These are phyloP conservation scores for Hyppa rectilinea DNA, from an alignment of 2,888 invertebrate genomes.

Conservation along the genomic window DNA sequence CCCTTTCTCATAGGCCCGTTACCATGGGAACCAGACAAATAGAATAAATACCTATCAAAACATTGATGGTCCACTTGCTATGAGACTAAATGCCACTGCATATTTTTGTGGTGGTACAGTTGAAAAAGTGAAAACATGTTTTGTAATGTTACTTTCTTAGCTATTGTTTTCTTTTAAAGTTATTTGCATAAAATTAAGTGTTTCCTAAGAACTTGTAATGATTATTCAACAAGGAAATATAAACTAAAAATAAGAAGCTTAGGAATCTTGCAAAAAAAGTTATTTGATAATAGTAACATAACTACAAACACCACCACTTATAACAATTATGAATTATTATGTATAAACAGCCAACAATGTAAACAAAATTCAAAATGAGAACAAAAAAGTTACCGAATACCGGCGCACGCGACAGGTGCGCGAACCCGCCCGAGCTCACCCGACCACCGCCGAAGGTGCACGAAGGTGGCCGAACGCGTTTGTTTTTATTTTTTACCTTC, in stretches of 20 bases:
- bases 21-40: slow-evolving; percentile 64
- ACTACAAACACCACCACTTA: slow-evolving; percentile 8
- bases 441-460: slow-evolving; percentile 63
- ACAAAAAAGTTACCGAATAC: slow-evolving; percentile 58
- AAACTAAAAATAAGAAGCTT: background rate
- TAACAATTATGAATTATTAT: slow-evolving; percentile 48
- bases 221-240: slow-evolving; percentile 19
- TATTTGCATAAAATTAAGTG: slow-evolving; percentile 36
- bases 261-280: background rate
- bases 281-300: background rate
- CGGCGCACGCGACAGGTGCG: slow-evolving; percentile 65
- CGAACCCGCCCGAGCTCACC: slow-evolving; percentile 41
- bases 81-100: background rate
- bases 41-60: slow-evolving; percentile 59
- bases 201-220: slow-evolving; percentile 2
- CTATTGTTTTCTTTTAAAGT: slow-evolving; percentile 10
- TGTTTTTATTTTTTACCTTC: slow-evolving; percentile 72
- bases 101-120: background rate
- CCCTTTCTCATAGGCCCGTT: slow-evolving; percentile 67
- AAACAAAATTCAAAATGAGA: slow-evolving; percentile 49
- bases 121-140: slow-evolving; percentile 5
- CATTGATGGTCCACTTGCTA: slow-evolving; percentile 25
- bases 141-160: slow-evolving; percentile 22
- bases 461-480: slow-evolving; percentile 66
- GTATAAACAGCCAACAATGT: slow-evolving; percentile 49